Evolutionary conservation across 2,888 invertebrate species (phyloP).

Genomic region (Bombylius major): DNA sequence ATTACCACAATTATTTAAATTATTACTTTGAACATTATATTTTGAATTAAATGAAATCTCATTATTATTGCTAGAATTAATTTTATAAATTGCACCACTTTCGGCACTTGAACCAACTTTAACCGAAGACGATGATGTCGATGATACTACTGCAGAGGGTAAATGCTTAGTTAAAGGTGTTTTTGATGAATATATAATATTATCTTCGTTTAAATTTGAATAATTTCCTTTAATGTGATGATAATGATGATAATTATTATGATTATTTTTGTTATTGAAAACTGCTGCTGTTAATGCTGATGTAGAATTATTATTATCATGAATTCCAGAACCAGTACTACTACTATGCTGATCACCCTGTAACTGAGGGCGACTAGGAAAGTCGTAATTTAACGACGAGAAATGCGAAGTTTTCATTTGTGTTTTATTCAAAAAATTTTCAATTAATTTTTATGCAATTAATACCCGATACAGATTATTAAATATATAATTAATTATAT

Average conservation of each 20-base stretch:
- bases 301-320: slow-evolving; percentile 7
- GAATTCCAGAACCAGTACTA: slow-evolving; percentile 11
- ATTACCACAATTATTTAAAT: slow-evolving; percentile 9
- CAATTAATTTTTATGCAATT: neutral
- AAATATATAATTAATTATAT: neutral
- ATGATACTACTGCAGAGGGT: slow-evolving; percentile 1
- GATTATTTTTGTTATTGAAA: slow-evolving; percentile 6
- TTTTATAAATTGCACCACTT: neutral
- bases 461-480: neutral
- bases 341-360: slow-evolving; percentile 19
- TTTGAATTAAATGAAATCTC: slow-evolving; percentile 15
- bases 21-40: slow-evolving; percentile 11
- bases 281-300: slow-evolving; percentile 4
- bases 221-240: slow-evolving; percentile 13
- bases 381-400: slow-evolving; percentile 24
- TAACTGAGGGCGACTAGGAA: slow-evolving; percentile 23
- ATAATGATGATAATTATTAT: slow-evolving; percentile 12
- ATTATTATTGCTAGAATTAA: slow-evolving; percentile 11
- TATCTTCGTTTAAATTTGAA: slow-evolving; percentile 10
- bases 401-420: slow-evolving; percentile 28
- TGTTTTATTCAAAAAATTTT: slow-evolving; percentile 6
- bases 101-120: neutral
- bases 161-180: neutral
- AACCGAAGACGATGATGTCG: neutral
- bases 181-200: slow-evolving; percentile 3